These are phyloP conservation scores for Caranx melampygus DNA, from an alignment of 2,113 vertebrate species.

Conservation along the genomic window DNA sequence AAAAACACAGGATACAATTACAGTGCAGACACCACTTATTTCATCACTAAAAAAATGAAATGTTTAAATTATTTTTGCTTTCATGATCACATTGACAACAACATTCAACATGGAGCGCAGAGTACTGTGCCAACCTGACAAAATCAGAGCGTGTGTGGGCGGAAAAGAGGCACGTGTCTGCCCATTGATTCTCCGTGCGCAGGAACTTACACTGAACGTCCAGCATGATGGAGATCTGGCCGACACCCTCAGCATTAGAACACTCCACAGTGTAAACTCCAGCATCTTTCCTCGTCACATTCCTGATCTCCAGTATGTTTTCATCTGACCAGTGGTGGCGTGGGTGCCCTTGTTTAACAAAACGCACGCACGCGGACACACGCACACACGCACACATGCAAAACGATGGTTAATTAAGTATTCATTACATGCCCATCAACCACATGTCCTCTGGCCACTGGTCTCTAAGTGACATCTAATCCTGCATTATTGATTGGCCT, in stretches of 20 bases:
- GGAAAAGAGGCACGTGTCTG: neutral
- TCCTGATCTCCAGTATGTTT: constrained; percentile 79
- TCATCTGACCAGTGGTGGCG: constrained; percentile 69
- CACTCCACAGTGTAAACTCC: constrained; percentile 80
- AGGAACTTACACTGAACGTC: constrained; percentile 82
- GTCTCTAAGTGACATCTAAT: constrained; percentile 80
- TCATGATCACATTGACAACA: neutral
- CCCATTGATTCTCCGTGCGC: neutral
- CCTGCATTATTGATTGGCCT: constrained; percentile 80
- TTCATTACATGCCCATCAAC: constrained; percentile 78
- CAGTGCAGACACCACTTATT: neutral
- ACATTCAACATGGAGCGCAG: neutral
- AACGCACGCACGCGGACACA: constrained; percentile 33
- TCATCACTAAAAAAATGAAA: neutral
- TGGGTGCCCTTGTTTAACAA: constrained; percentile 61
- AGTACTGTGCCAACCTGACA: neutral
- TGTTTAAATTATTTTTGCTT: neutral
- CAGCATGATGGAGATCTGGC: constrained; percentile 69
- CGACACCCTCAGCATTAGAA: constrained; percentile 78
- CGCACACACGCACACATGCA: constrained; percentile 39
- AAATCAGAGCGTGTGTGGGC: neutral
- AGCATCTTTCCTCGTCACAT: constrained; percentile 79
- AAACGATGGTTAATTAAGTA: constrained; percentile 70
- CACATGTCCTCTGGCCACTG: constrained; percentile 73
- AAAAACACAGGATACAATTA: neutral